Base-by-base conservation (phyloP, 2,113 vertebrate species). In the Alouatta palliata region DNA sequence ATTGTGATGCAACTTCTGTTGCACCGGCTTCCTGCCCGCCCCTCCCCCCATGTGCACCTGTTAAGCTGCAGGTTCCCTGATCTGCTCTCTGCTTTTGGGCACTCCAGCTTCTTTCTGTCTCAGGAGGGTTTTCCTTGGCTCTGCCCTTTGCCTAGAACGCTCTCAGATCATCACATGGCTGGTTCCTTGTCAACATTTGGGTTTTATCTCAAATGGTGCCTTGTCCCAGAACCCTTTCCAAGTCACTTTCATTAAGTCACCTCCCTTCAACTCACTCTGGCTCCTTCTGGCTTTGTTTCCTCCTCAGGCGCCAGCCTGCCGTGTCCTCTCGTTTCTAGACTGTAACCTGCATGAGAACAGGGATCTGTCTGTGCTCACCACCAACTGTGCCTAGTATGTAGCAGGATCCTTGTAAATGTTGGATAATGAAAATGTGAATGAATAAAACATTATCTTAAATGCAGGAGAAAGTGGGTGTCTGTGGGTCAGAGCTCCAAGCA, bases 251-350 rank as follows among this genome's bases (percentile, higher is more conserved):
- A 4, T 37, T 25, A 84, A n/a, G 30, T 6, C 4, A 8, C 27
- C 10, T 71, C 9, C 30, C 27, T 12, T 2, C 19, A 6, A 10
- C 21, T 43, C 23, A 4, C 21, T 30, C 40, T 16, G 0, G 40
- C 45, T 73, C 30, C 4, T 11, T 1, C 21, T 45, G 6, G 3
- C 45, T n/a, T 71, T 32, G 19, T 71, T 30, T 66, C 64, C 6
- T 80, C 27, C 49, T 40, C n/a, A 9, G 8, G 45, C 3, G 6
- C 35, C 0, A 3, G 23, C 17, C 2, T 2, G 0, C 1, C 16
- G 1, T 61, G 14, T 35, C 40, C 8, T 49, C 52, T 58, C n/a
- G 3, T 11, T 40, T 17, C 21, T 13, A 43, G 32, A 40, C 30
- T 25, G 25, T 16, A 71, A 64, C 8, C 27, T 37, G 25, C 11